These are phyloP conservation scores for Trachelipus rathkii DNA, from an alignment of 1,140 invertebrate species.

Conservation along the genomic window DNA sequence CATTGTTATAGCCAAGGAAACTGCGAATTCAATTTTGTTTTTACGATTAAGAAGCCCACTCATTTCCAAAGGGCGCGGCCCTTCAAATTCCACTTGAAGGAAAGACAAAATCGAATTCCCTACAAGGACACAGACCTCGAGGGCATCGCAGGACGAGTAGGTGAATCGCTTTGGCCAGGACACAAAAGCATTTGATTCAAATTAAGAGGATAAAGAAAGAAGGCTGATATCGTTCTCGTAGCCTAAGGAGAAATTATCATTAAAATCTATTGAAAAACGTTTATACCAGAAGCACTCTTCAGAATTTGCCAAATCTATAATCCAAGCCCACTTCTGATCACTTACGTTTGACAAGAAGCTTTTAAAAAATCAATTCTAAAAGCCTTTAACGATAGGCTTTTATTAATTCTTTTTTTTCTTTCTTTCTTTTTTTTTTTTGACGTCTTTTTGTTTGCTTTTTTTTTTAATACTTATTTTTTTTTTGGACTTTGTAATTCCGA, in stretches of 20 bases:
- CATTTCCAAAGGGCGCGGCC: background rate
- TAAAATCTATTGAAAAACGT: background rate
- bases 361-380: background rate
- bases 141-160: background rate
- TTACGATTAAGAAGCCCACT: no score
- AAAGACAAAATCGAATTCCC: conserved; percentile 4
- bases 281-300: background rate
- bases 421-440: no score
- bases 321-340: background rate
- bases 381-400: background rate
- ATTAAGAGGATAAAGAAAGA: background rate
- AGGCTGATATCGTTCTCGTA: background rate
- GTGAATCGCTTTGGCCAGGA: background rate
- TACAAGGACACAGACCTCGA: background rate
- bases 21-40: no score
- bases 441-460: no score
- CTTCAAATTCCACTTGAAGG: background rate
- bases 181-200: background rate
- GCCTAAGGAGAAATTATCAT: background rate
- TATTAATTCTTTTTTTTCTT: no score
- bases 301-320: conserved; percentile 5
- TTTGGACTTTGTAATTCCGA: no score
- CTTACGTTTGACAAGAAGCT: background rate
- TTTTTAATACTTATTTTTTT: no score
- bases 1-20: no score